Conservation (phyloP, 2,797 vertebrate genomes). For the Percopsis omiscomaycus region DNA sequence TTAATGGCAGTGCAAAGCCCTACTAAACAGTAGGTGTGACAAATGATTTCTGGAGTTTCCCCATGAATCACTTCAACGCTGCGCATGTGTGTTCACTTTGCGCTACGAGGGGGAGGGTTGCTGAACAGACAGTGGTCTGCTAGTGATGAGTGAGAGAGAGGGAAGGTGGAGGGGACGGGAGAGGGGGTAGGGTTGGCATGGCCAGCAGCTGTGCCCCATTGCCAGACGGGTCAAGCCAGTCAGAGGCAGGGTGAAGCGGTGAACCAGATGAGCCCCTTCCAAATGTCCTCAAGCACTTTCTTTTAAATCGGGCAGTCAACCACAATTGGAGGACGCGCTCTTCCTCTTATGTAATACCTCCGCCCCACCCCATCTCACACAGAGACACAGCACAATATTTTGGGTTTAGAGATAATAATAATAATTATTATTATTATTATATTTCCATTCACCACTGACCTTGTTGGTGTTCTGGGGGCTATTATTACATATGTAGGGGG, state of each 20-base stretch:
- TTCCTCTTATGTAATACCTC: slow-evolving; percentile 30
- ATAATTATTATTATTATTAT: not conserved
- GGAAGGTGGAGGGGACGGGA: slow-evolving; percentile 14
- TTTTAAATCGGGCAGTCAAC: slow-evolving; percentile 32
- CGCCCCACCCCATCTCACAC: not conserved
- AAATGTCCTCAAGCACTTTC: slow-evolving; percentile 37
- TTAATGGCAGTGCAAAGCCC: not conserved
- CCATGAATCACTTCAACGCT: slow-evolving; percentile 25
- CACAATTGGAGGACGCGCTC: slow-evolving; percentile 10
- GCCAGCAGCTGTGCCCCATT: slow-evolving; percentile 45
- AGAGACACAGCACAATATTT: not conserved
- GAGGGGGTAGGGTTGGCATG: slow-evolving; percentile 13
- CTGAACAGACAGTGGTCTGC: slow-evolving; percentile 30
- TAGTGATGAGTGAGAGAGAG: slow-evolving; percentile 13
- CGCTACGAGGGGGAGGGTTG: slow-evolving; percentile 24
- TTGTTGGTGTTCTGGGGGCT: slow-evolving; percentile 45
- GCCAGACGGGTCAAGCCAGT: slow-evolving; percentile 37
- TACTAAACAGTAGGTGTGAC: slow-evolving; percentile 15
- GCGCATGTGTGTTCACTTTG: slow-evolving; percentile 39
- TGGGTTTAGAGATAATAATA: too few species aligned
- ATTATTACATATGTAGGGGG: slow-evolving; percentile 42
- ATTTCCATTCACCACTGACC: slow-evolving; percentile 45
- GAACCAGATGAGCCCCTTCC: slow-evolving; percentile 30
- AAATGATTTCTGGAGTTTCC: slow-evolving; percentile 27
- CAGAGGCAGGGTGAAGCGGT: slow-evolving; percentile 23